These are phyloP conservation scores for Hyppa rectilinea DNA, from an alignment of 2,888 invertebrate species.

Conservation along the genomic window DNA sequence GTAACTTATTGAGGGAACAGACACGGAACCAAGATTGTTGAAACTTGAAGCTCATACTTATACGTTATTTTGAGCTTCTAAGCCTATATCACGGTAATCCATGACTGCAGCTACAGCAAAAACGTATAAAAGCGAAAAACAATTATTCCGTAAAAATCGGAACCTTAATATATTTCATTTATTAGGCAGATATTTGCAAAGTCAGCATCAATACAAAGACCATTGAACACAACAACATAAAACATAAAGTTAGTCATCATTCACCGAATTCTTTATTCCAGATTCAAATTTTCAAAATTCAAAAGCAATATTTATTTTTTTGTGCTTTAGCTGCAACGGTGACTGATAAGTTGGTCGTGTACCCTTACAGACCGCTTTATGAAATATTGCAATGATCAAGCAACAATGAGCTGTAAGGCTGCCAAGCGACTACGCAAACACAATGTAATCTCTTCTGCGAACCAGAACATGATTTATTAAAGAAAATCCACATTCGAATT, in stretches of 20 bases:
- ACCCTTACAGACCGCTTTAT: slow-evolving; percentile 66
- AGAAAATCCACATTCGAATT: slow-evolving; percentile 77
- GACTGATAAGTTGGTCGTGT: slow-evolving; percentile 55
- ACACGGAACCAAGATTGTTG: not conserved
- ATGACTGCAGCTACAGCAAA: not conserved
- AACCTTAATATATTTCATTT: slow-evolving; percentile 17
- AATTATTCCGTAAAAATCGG: not conserved
- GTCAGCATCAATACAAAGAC: slow-evolving; percentile 38
- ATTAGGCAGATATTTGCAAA: slow-evolving; percentile 1
- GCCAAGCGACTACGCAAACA: slow-evolving; percentile 74
- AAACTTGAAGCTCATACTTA: not conserved
- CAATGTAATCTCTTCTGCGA: slow-evolving; percentile 83
- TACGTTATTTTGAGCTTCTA: not conserved
- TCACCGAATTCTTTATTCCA: slow-evolving; percentile 39
- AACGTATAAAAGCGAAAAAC: not conserved
- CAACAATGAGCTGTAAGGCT: slow-evolving; percentile 79
- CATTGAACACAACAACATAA: slow-evolving; percentile 24
- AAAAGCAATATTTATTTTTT: slow-evolving; percentile 38
- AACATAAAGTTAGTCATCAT: slow-evolving; percentile 47
- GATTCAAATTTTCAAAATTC: slow-evolving; percentile 57
- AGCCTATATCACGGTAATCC: not conserved
- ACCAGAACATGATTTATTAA: slow-evolving; percentile 80
- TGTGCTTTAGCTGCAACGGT: slow-evolving; percentile 27
- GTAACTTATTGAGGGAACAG: not conserved
- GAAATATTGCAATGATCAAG: slow-evolving; percentile 73